These are phyloP conservation scores for Antheraea mylitta DNA, from an alignment of 1,140 invertebrate genomes.

Conservation along the genomic window DNA sequence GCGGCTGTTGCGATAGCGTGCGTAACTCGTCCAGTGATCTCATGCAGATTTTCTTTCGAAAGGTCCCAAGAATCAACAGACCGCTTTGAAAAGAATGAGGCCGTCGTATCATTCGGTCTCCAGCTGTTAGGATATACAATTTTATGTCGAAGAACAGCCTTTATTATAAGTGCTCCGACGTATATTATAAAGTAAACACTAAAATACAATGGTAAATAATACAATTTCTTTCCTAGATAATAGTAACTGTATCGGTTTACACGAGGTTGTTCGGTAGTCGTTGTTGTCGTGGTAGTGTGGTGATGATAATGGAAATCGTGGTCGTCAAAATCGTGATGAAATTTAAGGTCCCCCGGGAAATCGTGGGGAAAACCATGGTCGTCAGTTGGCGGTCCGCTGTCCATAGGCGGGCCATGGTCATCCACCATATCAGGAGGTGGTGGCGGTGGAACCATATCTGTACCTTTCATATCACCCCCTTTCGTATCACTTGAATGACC, in stretches of 20 bases:
- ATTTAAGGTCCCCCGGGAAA: slow-evolving; percentile 73
- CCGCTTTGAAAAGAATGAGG: slow-evolving; percentile 62
- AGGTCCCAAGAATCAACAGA: slow-evolving; percentile 59
- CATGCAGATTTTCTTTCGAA: slow-evolving; percentile 58
- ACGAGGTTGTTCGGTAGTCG: slow-evolving; percentile 82
- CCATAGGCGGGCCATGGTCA: slow-evolving; percentile 28
- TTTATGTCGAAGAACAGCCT: slow-evolving; percentile 89
- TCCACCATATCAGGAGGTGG: slow-evolving; percentile 39
- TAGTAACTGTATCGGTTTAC: slow-evolving; percentile 90
- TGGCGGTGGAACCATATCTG: slow-evolving; percentile 48
- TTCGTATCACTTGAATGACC: slow-evolving; percentile 31
- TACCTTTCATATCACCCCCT: slow-evolving; percentile 42
- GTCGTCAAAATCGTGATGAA: slow-evolving; percentile 70
- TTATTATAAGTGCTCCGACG: slow-evolving; percentile 87
- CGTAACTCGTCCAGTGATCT: slow-evolving; percentile 62
- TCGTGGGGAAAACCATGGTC: slow-evolving; percentile 66
- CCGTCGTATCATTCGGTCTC: slow-evolving; percentile 58
- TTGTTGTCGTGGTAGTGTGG: slow-evolving; percentile 77
- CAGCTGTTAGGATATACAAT: slow-evolving; percentile 76
- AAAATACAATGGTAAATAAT: slow-evolving; percentile 91
- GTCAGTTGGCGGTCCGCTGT: slow-evolving; percentile 37
- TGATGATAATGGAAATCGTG: slow-evolving; percentile 68
- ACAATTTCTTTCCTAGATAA: slow-evolving; percentile 88
- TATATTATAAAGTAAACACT: slow-evolving; percentile 92
- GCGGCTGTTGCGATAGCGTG: slow-evolving; percentile 59